A percentile compares a stretch with the other conserved stretches of the same genome.
phyloP scores from a whole-genome alignment of 1,140 invertebrate genomes.

The Drosophila nannoptera region DNA sequence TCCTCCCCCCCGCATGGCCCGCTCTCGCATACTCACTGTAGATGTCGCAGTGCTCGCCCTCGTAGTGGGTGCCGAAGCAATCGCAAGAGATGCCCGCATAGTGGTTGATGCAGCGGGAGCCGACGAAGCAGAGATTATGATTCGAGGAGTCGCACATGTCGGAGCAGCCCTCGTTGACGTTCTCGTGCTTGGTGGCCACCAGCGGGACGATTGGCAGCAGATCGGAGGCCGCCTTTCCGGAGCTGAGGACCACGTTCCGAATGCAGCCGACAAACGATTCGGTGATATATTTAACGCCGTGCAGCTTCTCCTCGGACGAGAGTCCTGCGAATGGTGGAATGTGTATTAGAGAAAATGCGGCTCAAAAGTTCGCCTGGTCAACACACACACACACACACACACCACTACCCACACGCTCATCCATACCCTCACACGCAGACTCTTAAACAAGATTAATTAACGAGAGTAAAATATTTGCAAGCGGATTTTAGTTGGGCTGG shows the following conservation, averaged over 20 bases:
- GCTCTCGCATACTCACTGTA: constrained; percentile 85
- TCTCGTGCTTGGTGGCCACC: constrained; percentile 91
- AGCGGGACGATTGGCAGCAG: constrained; percentile 88
- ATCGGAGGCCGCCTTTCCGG: constrained; percentile 89
- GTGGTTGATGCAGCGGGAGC: constrained; percentile 92
- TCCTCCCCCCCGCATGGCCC: background rate
- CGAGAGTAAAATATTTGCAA: constrained; percentile 64
- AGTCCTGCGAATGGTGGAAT: constrained; percentile 81
- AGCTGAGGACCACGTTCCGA: constrained; percentile 89
- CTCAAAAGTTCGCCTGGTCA: constrained; percentile 30
- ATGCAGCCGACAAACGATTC: constrained; percentile 96
- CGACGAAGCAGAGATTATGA: constrained; percentile 90
- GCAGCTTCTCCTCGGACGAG: constrained; percentile 90
- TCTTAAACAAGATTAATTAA: constrained; percentile 73
- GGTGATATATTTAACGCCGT: constrained; percentile 93
- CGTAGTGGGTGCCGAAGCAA: constrained; percentile 94
- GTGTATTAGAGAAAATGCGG: constrained; percentile 14
- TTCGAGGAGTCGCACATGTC: constrained; percentile 87
- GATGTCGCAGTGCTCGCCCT: constrained; percentile 93
- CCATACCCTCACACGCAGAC: no score
- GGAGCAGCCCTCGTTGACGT: constrained; percentile 90
- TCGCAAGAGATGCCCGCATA: constrained; percentile 92
- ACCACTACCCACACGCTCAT: constrained; percentile 11
- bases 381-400: constrained; percentile 26
- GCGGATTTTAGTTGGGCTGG: constrained; percentile 50